Base-by-base conservation (phyloP, 2,888 invertebrate genomes). In the Agrotis puta region DNA sequence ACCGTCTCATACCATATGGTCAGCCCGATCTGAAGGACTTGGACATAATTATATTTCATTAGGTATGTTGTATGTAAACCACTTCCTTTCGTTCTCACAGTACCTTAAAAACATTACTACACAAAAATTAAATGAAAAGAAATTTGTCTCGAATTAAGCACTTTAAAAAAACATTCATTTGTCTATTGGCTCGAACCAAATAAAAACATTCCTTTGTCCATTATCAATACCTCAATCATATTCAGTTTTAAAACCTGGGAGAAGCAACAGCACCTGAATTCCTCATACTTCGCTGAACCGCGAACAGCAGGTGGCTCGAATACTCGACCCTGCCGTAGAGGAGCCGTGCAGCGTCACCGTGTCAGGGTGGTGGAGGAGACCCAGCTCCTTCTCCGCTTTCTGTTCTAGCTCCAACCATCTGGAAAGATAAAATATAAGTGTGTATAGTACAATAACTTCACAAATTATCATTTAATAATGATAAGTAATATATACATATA, bases 331-430 rank as follows among this genome's bases (percentile, higher is more conserved):
- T 86, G 89, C 91, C 90, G 88, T 88, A 96, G 89, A 89, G 96
- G 89, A 89, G 0, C 94, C 94, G 77, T 95, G 94, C 0, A 96
- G 86, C 0, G 93, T 95, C 61, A 96, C 90, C 0, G 94, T 92
- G 78, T 95, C 96, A 0, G 95, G 95, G 62, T 96, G 95, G 43
- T 95, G 93, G 24, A 95, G 88, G 85, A 96, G 92, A 0, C 97
- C 96, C 7, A 97, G 90, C 83, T 97, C 97, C 69, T 95, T 96
- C 82, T 97, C 97, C 0, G 97, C 97, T 70, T 95, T 94, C 83
- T 96, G 96, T 82, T 97, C 97, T 72, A 97, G 86, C 67, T 96
- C 96, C 58, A 95, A 92, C 97, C 97, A 97, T 74, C 96, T 96
- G 89, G 56, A 77, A 78, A 18, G 48, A 24, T 0, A 22, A 2